phyloP scores from a whole-genome alignment of 2,113 vertebrate genomes.

The Barbus barbus region DNA sequence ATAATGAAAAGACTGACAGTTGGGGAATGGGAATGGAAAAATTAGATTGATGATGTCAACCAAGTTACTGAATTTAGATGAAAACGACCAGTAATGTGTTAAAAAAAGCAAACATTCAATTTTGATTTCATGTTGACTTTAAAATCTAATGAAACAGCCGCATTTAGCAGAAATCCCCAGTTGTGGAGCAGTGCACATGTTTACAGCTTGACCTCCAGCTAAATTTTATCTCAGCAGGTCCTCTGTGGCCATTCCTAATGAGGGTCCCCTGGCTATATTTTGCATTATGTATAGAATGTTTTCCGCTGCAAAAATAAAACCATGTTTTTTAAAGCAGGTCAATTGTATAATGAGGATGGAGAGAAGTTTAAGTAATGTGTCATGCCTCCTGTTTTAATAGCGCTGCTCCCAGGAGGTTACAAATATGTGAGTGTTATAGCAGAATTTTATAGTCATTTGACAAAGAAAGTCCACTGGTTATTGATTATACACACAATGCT shows the following conservation, averaged over 20 bases:
- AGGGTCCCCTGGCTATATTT: constrained; percentile 33
- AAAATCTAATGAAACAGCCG: neutral
- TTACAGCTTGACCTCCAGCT: constrained; percentile 36
- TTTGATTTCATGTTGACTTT: neutral
- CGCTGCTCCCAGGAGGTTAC: constrained; percentile 40
- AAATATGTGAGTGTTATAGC: neutral
- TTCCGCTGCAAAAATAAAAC: constrained; percentile 53
- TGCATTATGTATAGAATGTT: constrained; percentile 58
- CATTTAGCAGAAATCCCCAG: constrained; percentile 31
- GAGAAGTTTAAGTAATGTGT: constrained; percentile 62
- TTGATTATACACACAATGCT: constrained; percentile 10
- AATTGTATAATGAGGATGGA: constrained; percentile 63
- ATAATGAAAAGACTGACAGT: neutral
- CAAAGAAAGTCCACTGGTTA: neutral
- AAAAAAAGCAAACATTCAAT: neutral
- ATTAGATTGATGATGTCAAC: neutral
- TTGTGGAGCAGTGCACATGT: neutral
- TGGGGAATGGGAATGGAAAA: neutral
- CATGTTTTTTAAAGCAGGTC: constrained; percentile 44
- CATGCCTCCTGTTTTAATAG: constrained; percentile 50
- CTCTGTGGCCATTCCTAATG: constrained; percentile 46
- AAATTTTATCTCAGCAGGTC: constrained; percentile 21
- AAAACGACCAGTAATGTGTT: neutral
- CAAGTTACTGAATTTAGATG: neutral
- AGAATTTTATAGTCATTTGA: neutral